These are phyloP conservation scores for Odontocerum albicorne DNA, from an alignment of 2,888 invertebrate genomes.

Conservation along the genomic window DNA sequence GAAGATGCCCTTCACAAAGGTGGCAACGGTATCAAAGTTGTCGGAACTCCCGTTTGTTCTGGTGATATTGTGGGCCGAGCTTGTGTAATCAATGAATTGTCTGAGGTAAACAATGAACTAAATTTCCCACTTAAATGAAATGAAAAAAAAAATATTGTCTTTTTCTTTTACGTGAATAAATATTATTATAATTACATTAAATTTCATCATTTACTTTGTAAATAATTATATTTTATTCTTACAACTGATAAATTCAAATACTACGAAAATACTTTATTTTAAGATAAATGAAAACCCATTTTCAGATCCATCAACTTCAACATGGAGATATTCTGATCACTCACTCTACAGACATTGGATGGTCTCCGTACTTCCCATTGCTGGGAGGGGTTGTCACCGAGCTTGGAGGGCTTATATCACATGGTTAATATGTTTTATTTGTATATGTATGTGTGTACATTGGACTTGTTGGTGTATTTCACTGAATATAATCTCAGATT, in stretches of 20 bases:
- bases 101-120: slow-evolving; percentile 54
- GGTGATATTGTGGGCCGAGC: slow-evolving; percentile 70
- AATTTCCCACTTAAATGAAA: too few species aligned
- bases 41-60: slow-evolving; percentile 71
- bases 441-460: neutral
- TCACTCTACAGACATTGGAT: slow-evolving; percentile 77
- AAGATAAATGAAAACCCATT: slow-evolving; percentile 22
- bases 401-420: slow-evolving; percentile 80
- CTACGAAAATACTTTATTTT: too few species aligned
- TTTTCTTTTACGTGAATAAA: too few species aligned
- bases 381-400: slow-evolving; percentile 79
- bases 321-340: slow-evolving; percentile 77
- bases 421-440: slow-evolving; percentile 57
- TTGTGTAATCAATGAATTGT: slow-evolving; percentile 68
- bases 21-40: slow-evolving; percentile 39
- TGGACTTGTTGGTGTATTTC: neutral
- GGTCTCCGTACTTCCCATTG: slow-evolving; percentile 84
- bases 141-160: too few species aligned
- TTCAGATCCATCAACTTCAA: slow-evolving; percentile 52
- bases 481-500: too few species aligned
- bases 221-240: too few species aligned
- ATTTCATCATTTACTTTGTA: too few species aligned
- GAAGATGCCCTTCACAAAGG: slow-evolving; percentile 8
- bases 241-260: too few species aligned
- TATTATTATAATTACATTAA: too few species aligned